Evolutionary conservation across 1,140 invertebrate species (phyloP), one percentile per base, ranked within the genome.

Genomic region (Drosophila biarmipes): DNA sequence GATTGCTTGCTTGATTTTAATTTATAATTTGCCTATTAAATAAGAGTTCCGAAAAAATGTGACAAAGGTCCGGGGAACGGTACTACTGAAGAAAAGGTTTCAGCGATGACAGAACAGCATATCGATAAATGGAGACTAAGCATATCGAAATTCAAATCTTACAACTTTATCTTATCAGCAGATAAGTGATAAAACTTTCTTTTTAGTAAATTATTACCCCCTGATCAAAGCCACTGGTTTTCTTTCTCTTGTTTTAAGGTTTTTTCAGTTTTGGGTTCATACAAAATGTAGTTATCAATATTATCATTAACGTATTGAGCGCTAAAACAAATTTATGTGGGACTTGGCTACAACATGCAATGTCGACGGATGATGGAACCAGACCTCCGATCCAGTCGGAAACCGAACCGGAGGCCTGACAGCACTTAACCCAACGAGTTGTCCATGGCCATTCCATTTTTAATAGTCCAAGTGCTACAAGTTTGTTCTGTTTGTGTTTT

Each of bases 221-320:
- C 15, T 2, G 6, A 27, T 37, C 17, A 58, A 69, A 48, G 6
- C 24, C 14, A 15, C 14, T 48, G 8, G n/a, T 17, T 34, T 49
- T 49, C 4, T 54, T 35, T 40, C n/a, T 15, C 10, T 31, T 52
- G 19, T 51, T 74, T 56, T 53, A 7, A 15, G 38, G 24, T 63
- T 74, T 72, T 56, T 74, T 66, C 34, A 51, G 38, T 64, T 75
- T 56, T 75, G 27, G 38, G 54, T 66, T 68, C 64, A 76, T 87
- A 89, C 82, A 89, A 86, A 86, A 86, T 82, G 82, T 63, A 73
- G 66, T 82, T 68, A 71, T 79, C 48, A 78, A 62, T 71, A 61
- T 27, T 35, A 57, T 64, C 64, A 58, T 64, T 82, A 59, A 84
- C 73, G 53, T 78, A 78, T 67, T 58, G 62, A 78, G 76, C 76